Percentiles rank a stretch among this genome's conserved stretches.
Conservation (phyloP, 2,113 vertebrate genomes). For the Toxotes jaculatrix region DNA sequence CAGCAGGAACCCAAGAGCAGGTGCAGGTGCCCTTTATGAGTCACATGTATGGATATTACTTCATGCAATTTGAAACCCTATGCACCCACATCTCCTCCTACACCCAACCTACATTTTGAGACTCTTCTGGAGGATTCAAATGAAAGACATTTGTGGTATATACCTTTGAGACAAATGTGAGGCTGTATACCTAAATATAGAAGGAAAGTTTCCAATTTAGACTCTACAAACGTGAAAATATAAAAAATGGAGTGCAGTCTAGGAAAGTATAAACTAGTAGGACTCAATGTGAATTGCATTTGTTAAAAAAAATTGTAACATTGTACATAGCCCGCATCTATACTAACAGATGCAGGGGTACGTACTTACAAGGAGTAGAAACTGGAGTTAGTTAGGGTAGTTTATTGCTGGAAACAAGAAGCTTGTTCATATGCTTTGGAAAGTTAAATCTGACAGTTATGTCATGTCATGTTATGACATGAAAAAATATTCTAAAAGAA, state of each 20-base stretch:
- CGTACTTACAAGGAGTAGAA: too few relatives aligned
- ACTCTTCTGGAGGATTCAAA: constrained; percentile 4
- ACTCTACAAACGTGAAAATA: not conserved
- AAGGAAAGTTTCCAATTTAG: constrained; percentile 1
- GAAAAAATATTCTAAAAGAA: not conserved
- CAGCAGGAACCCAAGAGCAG: constrained; percentile 60
- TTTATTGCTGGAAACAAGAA: too few relatives aligned
- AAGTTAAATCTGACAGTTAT: not conserved
- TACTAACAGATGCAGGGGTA: too few relatives aligned
- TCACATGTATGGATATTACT: constrained; percentile 63
- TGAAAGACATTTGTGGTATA: not conserved
- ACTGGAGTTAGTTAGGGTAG: too few relatives aligned
- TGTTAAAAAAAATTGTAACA: not conserved
- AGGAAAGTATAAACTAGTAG: not conserved
- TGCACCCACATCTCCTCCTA: constrained; percentile 27
- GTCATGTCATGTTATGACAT: not conserved
- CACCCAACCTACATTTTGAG: constrained; percentile 29
- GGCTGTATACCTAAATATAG: not conserved
- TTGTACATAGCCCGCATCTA: too few relatives aligned
- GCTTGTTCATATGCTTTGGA: too few relatives aligned
- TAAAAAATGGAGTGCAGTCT: not conserved
- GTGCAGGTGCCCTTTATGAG: constrained; percentile 71
- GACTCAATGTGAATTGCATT: not conserved
- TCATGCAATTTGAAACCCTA: constrained; percentile 57
- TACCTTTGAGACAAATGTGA: not conserved